Conservation (phyloP, 2,888 invertebrate species). For the Archips crataeganus region DNA sequence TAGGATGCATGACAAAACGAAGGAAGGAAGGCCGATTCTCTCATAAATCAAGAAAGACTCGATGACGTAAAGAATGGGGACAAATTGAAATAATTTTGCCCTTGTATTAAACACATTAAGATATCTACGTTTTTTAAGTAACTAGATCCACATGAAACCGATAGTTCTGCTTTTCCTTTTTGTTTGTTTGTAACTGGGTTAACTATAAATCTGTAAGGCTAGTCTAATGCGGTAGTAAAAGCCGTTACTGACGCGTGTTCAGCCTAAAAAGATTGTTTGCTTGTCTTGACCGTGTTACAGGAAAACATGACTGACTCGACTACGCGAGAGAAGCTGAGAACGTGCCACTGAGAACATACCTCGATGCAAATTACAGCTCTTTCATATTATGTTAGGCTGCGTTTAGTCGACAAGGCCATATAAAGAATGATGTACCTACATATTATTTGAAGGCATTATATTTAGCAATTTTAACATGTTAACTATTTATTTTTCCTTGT, state of each 20-base stretch:
- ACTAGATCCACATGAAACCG: too few species aligned
- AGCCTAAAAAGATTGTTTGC: conserved; percentile 60
- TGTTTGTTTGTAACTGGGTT: conserved; percentile 3
- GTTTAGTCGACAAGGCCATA: conserved; percentile 7
- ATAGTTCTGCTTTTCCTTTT: not conserved
- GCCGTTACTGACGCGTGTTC: conserved; percentile 44
- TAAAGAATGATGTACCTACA: not conserved
- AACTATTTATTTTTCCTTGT: not conserved
- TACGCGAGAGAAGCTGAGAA: conserved; percentile 13
- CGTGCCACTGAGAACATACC: not conserved
- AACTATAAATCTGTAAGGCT: conserved; percentile 10
- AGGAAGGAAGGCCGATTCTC: too few species aligned
- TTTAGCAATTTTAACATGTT: not conserved
- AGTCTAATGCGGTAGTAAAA: conserved; percentile 18
- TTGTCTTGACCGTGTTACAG: conserved; percentile 49
- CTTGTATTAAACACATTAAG: too few species aligned
- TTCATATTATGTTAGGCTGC: not conserved
- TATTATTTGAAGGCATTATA: not conserved
- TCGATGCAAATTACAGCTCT: conserved; percentile 2
- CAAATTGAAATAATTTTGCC: too few species aligned
- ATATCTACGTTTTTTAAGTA: too few species aligned
- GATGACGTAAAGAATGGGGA: too few species aligned
- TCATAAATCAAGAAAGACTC: too few species aligned
- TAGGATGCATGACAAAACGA: too few species aligned
- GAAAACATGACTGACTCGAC: conserved; percentile 41